Conservation (phyloP, 2,797 vertebrate species). For the Myotis planiceps region DNA sequence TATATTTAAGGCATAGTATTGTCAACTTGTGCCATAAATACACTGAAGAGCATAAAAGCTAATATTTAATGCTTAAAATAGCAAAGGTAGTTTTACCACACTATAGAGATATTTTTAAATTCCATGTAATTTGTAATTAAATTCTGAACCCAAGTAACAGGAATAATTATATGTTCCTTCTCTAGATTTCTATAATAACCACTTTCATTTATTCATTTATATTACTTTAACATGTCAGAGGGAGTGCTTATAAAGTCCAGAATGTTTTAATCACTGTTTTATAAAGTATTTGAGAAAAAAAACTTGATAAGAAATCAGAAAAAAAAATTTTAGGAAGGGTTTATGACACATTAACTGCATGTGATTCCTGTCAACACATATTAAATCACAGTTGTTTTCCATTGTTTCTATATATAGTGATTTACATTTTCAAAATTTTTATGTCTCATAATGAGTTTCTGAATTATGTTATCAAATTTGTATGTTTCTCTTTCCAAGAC, state of each 20-base stretch:
- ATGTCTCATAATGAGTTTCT: not conserved
- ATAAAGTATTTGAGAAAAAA: not conserved
- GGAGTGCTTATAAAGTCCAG: not conserved
- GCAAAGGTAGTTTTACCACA: not conserved
- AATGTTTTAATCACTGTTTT: slow-evolving; percentile 10
- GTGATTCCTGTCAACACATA: not conserved
- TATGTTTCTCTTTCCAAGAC: not conserved
- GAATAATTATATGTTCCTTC: slow-evolving; percentile 32
- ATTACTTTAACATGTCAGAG: slow-evolving; percentile 1
- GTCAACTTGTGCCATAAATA: not conserved
- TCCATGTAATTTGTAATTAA: slow-evolving; percentile 58
- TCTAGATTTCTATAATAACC: slow-evolving; percentile 48
- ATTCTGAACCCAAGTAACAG: not conserved
- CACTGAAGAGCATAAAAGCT: not conserved
- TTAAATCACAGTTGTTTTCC: not conserved
- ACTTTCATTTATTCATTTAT: slow-evolving; percentile 37
- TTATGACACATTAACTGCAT: not conserved
- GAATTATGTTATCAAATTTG: not conserved
- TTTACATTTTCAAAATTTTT: not conserved
- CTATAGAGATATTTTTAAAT: slow-evolving; percentile 18
- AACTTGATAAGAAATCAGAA: not conserved
- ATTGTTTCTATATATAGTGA: not conserved
- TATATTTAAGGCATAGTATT: not conserved
- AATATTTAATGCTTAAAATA: slow-evolving; percentile 32
- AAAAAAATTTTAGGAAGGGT: not conserved